phyloP scores from a whole-genome alignment of 2,888 invertebrate genomes.

The Lamproptera curius region DNA sequence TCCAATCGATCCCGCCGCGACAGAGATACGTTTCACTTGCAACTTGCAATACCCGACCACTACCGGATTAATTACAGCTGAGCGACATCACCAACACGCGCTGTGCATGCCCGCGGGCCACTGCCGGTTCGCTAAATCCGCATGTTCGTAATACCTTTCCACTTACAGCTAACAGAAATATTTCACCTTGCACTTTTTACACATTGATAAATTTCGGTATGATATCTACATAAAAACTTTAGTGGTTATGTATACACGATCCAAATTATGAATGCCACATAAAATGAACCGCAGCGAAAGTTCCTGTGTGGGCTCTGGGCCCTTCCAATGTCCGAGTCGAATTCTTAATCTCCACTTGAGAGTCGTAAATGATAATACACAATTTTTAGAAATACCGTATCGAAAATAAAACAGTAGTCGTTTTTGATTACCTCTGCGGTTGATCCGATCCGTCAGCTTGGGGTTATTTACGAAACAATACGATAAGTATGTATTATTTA shows the following conservation, averaged over 20 bases:
- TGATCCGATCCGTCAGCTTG: too few species aligned
- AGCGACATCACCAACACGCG: too few species aligned
- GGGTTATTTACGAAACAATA: too few species aligned
- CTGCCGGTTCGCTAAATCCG: too few species aligned
- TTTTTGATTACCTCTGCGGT: too few species aligned
- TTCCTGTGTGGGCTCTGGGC: constrained; percentile 1
- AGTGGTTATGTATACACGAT: not conserved
- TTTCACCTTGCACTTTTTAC: not conserved
- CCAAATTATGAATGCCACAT: not conserved
- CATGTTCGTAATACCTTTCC: not conserved
- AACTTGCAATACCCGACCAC: constrained; percentile 57
- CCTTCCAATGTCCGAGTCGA: not conserved
- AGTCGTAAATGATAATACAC: not conserved
- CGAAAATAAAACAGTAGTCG: too few species aligned
- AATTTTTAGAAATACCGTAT: too few species aligned
- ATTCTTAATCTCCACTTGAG: not conserved
- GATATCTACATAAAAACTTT: not conserved
- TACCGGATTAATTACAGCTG: constrained; percentile 62
- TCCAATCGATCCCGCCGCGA: constrained; percentile 52
- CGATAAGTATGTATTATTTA: too few species aligned
- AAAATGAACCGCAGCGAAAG: not conserved
- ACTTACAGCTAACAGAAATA: not conserved
- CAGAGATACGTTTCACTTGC: constrained; percentile 37
- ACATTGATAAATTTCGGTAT: not conserved
- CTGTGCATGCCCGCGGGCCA: too few species aligned